Conservation (phyloP, 2,113 vertebrate genomes). For the Procavia capensis region DNA sequence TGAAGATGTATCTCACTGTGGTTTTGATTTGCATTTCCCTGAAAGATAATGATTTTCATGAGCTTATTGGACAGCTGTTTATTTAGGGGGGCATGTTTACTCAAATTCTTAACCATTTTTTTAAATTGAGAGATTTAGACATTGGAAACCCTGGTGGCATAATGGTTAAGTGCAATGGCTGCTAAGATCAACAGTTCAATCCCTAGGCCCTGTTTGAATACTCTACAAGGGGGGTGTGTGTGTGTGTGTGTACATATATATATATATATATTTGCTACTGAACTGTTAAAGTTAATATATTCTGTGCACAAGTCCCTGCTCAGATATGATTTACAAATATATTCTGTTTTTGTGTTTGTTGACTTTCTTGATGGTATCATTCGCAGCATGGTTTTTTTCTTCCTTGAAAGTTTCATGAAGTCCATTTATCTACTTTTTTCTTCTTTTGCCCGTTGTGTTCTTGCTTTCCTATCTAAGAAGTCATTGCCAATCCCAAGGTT, state of each 20-base stretch:
- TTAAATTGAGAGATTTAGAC: not conserved
- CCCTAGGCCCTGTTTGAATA: no score
- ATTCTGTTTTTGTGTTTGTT: not conserved
- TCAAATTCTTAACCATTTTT: not conserved
- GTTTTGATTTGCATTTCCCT: not conserved
- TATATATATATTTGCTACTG: not conserved
- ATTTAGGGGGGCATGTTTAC: not conserved
- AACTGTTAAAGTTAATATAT: not conserved
- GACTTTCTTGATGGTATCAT: not conserved
- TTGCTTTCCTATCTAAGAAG: not conserved
- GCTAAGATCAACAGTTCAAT: no score
- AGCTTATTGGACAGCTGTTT: not conserved
- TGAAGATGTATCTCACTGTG: rapidly evolving
- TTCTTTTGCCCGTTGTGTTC: not conserved
- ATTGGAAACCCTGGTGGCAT: no score
- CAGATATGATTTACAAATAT: not conserved
- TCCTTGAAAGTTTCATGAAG: not conserved
- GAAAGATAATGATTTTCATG: not conserved
- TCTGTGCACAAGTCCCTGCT: not conserved
- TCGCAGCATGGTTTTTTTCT: not conserved
- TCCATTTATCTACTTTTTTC: no score
- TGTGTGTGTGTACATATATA: no score
- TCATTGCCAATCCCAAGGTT: not conserved
- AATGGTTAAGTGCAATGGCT: no score
- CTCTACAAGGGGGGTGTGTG: no score